These are phyloP conservation scores for Heteractis magnifica DNA, from an alignment of 92 coral and sea anemone genomes.

Conservation along the genomic window DNA sequence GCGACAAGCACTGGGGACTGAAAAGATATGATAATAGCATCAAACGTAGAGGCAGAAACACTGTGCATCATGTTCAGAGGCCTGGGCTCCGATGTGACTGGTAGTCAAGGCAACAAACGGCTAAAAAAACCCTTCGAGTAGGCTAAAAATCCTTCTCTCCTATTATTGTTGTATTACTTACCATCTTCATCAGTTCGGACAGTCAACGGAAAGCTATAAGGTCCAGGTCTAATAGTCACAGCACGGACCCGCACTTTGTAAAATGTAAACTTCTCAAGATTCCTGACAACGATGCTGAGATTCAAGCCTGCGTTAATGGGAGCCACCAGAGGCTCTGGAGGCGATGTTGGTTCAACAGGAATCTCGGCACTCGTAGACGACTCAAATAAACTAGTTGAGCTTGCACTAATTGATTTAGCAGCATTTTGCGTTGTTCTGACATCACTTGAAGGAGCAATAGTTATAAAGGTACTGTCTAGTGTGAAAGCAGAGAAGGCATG, in stretches of 20 bases:
- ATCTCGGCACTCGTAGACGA: conserved; percentile 20
- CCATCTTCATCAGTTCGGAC: conserved; percentile 52
- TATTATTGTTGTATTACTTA: conserved; percentile 14
- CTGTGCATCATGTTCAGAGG: no score
- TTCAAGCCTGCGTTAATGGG: conserved; percentile 34
- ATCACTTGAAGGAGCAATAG: neutral
- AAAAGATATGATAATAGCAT: neutral
- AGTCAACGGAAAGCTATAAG: conserved; percentile 31
- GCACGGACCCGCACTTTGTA: conserved; percentile 54
- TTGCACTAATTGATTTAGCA: neutral
- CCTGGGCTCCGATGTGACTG: no score
- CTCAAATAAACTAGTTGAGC: neutral
- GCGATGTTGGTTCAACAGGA: conserved; percentile 16
- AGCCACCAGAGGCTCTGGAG: neutral
- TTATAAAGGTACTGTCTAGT: neutral
- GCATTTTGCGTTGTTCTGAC: neutral
- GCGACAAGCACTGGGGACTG: conserved; percentile 59
- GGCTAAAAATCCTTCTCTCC: neutral
- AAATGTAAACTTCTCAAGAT: conserved; percentile 47
- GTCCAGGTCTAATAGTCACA: conserved; percentile 50
- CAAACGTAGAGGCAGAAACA: no score
- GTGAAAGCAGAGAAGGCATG: neutral
- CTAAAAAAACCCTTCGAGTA: neutral
- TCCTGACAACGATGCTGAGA: conserved; percentile 16
- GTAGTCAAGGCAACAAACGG: no score